Evolutionary conservation across 1,140 invertebrate genomes (phyloP).

Genomic region (Drosophila arawakana): DNA sequence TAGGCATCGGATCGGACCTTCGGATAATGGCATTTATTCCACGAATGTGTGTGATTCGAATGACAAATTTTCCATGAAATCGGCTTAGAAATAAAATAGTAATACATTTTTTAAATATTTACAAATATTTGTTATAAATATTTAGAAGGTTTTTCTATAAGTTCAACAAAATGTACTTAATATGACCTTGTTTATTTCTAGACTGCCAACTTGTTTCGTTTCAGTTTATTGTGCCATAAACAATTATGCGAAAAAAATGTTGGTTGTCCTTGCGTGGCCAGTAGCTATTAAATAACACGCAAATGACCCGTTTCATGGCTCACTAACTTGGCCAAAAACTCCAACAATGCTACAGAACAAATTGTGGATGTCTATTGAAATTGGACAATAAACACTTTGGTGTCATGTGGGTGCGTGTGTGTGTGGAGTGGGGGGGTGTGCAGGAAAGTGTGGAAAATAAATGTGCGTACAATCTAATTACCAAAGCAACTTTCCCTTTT

Average conservation of each 20-base stretch:
- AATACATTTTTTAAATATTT: neutral
- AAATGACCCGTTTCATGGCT: slow-evolving; percentile 30
- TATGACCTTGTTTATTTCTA: slow-evolving; percentile 27
- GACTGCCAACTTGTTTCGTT: slow-evolving; percentile 16
- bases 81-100: neutral
- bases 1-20: slow-evolving; percentile 28
- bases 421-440: neutral
- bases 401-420: slow-evolving; percentile 10
- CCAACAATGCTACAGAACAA: slow-evolving; percentile 32
- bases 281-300: slow-evolving; percentile 52
- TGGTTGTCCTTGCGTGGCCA: slow-evolving; percentile 53
- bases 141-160: slow-evolving; percentile 4
- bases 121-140: neutral
- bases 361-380: slow-evolving; percentile 49
- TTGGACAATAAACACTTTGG: slow-evolving; percentile 50
- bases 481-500: slow-evolving; percentile 6
- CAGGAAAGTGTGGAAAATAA: neutral
- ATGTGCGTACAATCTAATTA: slow-evolving; percentile 8
- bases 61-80: neutral
- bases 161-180: slow-evolving; percentile 15
- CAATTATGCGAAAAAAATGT: slow-evolving; percentile 48
- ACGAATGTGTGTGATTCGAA: slow-evolving; percentile 9
- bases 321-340: neutral
- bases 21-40: slow-evolving; percentile 4
- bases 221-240: slow-evolving; percentile 54